A percentile compares a stretch with the other conserved stretches of the same genome.
These are phyloP conservation scores for Galendromus occidentalis DNA, from an alignment of 1,140 invertebrate genomes.

Conservation along the genomic window DNA sequence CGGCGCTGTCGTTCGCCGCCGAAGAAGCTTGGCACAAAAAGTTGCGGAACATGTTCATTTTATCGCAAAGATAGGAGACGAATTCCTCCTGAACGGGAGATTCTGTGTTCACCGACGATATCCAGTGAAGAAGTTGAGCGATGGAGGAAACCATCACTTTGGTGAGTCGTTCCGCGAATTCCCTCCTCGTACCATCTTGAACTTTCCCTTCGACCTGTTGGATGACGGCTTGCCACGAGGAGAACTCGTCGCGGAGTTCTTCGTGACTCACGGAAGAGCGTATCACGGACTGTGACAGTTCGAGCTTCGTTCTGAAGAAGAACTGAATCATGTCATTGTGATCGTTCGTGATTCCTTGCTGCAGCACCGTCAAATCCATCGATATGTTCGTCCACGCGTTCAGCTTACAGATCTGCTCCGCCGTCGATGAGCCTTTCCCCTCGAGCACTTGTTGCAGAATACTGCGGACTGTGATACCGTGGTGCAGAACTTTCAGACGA, in stretches of 20 bases:
- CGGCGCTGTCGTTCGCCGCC: not conserved
- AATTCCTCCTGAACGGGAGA: not conserved
- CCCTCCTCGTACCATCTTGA: not conserved
- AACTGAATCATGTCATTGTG: constrained; percentile 7
- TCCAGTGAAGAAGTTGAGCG: not conserved
- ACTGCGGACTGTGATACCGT: not conserved
- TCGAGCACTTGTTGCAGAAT: not conserved
- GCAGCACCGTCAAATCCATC: not conserved
- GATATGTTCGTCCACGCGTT: constrained; percentile 3
- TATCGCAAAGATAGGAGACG: not conserved
- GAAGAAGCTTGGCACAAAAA: not conserved
- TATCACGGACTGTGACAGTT: not conserved
- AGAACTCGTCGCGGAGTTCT: not conserved
- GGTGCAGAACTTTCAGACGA: not conserved
- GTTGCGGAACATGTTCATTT: not conserved
- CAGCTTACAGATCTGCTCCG: not conserved
- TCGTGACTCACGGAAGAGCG: not conserved
- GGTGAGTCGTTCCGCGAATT: not conserved
- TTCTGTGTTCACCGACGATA: not conserved
- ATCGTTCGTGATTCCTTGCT: constrained; percentile 5
- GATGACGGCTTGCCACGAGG: constrained; percentile 1
- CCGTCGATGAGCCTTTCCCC: not conserved
- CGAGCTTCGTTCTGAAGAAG: not conserved
- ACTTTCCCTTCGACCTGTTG: not conserved
- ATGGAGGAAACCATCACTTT: not conserved